phyloP scores from a whole-genome alignment of 2,888 invertebrate species.

The Julus scanicus region DNA sequence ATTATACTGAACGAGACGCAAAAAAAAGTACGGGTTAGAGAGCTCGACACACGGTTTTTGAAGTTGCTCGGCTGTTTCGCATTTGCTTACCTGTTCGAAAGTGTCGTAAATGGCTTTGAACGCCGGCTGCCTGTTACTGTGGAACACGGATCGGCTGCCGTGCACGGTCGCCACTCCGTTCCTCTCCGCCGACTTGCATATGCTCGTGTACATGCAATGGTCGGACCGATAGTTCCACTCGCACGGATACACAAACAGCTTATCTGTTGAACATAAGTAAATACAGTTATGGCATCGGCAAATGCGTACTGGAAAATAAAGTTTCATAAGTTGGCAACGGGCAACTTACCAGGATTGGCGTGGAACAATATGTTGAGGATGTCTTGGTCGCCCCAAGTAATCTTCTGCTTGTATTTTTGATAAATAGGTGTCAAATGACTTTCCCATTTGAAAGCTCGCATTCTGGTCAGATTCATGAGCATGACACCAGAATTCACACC shows the following conservation, averaged over 20 bases:
- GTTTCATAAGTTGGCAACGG: slow-evolving; percentile 22
- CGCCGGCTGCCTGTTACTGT: slow-evolving; percentile 84
- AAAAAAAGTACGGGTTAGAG: slow-evolving; percentile 61
- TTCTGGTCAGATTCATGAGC: slow-evolving; percentile 95
- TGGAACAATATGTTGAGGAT: slow-evolving; percentile 91
- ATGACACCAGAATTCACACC: slow-evolving; percentile 97
- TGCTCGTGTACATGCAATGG: slow-evolving; percentile 95
- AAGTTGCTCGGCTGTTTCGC: neutral
- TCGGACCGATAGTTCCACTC: slow-evolving; percentile 93
- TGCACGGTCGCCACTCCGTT: slow-evolving; percentile 86
- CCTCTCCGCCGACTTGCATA: slow-evolving; percentile 78
- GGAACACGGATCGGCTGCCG: slow-evolving; percentile 88
- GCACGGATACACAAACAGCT: slow-evolving; percentile 82
- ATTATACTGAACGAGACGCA: slow-evolving; percentile 71
- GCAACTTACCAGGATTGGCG: slow-evolving; percentile 76
- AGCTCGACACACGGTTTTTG: neutral
- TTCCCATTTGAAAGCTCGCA: slow-evolving; percentile 87
- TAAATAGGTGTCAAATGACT: slow-evolving; percentile 85
- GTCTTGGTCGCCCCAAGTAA: slow-evolving; percentile 99
- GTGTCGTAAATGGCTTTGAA: slow-evolving; percentile 79
- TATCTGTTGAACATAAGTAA: slow-evolving; percentile 68
- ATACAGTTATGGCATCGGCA: slow-evolving; percentile 51
- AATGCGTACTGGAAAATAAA: neutral
- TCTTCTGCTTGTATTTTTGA: slow-evolving; percentile 83
- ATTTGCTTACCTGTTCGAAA: slow-evolving; percentile 70